These are phyloP conservation scores for Pagetopsis macropterus DNA, from an alignment of 2,797 vertebrate genomes.

Conservation along the genomic window DNA sequence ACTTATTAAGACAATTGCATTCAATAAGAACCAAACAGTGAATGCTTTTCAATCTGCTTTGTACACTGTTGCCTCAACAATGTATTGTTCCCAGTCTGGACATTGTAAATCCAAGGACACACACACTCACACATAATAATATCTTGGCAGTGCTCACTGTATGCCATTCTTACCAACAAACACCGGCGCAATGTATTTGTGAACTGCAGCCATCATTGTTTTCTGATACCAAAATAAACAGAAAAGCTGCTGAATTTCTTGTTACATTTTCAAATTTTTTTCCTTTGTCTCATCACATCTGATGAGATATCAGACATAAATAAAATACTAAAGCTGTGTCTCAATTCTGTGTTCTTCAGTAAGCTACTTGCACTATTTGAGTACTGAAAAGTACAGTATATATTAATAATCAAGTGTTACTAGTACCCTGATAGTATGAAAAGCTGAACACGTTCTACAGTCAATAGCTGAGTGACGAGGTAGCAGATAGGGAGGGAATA, in stretches of 20 bases:
- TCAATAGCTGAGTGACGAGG: too few relatives aligned
- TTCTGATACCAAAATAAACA: slow-evolving; percentile 15
- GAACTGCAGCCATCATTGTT: slow-evolving; percentile 29
- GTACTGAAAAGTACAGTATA: too few relatives aligned
- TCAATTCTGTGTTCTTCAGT: too few relatives aligned
- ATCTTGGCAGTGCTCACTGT: slow-evolving; percentile 43
- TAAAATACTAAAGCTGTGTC: not conserved
- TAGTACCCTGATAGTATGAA: too few relatives aligned
- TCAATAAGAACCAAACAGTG: slow-evolving; percentile 40
- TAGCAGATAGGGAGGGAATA: too few relatives aligned
- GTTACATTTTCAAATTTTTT: not conserved
- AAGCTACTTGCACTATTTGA: too few relatives aligned
- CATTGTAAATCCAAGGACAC: slow-evolving; percentile 50
- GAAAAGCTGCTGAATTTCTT: slow-evolving; percentile 22
- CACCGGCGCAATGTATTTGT: slow-evolving; percentile 27
- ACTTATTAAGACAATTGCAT: slow-evolving; percentile 30
- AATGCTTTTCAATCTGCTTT: slow-evolving; percentile 32
- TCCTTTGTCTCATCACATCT: not conserved
- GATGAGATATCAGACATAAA: not conserved
- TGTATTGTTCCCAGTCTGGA: slow-evolving; percentile 48
- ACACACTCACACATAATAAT: slow-evolving; percentile 25
- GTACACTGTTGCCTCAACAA: slow-evolving; percentile 37
- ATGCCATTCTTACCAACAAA: slow-evolving; percentile 38
- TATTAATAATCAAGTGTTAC: too few relatives aligned
- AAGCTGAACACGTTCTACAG: too few relatives aligned